A percentile compares a stretch with the other conserved stretches of the same genome.
Evolutionary conservation across 2,113 vertebrate genomes (phyloP).

Genomic region (Erythrolamprus reginae): DNA sequence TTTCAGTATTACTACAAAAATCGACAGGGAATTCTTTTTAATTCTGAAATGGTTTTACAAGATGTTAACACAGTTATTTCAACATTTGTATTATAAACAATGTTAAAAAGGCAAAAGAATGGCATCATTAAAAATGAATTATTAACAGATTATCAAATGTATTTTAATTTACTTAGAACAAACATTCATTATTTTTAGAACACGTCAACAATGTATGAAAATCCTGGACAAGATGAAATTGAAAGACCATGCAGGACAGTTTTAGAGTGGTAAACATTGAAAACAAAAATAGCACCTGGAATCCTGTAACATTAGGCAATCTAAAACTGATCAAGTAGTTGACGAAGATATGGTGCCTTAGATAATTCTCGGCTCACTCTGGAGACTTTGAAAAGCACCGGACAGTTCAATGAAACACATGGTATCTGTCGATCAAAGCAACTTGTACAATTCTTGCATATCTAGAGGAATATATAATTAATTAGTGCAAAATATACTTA

Average conservation of each 20-base stretch:
- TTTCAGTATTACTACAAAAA: constrained; percentile 67
- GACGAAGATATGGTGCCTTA: constrained; percentile 91
- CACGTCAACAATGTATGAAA: constrained; percentile 61
- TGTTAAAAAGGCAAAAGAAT: constrained; percentile 69
- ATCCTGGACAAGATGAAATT: constrained; percentile 67
- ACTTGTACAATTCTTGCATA: constrained; percentile 90
- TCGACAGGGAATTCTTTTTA: constrained; percentile 62
- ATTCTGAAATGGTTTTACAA: constrained; percentile 75
- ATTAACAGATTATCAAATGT: constrained; percentile 60
- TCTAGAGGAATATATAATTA: constrained; percentile 60
- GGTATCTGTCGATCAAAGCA: constrained; percentile 83
- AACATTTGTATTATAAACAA: constrained; percentile 74
- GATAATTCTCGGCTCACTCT: constrained; percentile 85
- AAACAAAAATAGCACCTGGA: constrained; percentile 73
- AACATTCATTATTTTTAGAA: constrained; percentile 57
- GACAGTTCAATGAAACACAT: constrained; percentile 91
- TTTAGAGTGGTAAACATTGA: constrained; percentile 73
- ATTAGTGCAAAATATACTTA: background rate
- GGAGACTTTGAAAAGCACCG: constrained; percentile 90
- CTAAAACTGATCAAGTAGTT: constrained; percentile 96
- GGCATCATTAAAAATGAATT: constrained; percentile 72
- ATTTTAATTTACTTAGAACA: constrained; percentile 51
- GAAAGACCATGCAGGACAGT: constrained; percentile 79
- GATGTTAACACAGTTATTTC: constrained; percentile 71
- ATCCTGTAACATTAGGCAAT: constrained; percentile 56